Evolutionary conservation across 2,113 vertebrate genomes (phyloP).

Genomic region (Phrynosoma blainvillii): DNA sequence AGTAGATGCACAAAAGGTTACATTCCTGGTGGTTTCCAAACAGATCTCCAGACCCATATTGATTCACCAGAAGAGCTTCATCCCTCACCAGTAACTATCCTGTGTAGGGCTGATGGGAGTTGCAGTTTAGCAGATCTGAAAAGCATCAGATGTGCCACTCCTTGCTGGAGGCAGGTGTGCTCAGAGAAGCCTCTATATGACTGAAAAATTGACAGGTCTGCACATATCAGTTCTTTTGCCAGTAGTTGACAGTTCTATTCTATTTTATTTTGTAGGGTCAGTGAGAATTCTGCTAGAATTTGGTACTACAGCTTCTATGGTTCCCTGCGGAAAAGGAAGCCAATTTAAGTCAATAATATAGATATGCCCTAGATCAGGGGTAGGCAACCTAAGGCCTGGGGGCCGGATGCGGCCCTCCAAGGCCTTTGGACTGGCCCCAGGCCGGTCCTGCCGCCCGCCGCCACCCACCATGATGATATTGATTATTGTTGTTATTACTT

Average conservation of each 20-base stretch:
- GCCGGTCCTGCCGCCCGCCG: no score
- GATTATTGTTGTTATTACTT: no score
- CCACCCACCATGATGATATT: no score
- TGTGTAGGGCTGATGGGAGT: no score
- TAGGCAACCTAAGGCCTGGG: no score
- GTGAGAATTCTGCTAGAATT: not conserved
- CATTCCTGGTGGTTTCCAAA: no score
- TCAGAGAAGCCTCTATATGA: not conserved
- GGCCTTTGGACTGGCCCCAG: no score
- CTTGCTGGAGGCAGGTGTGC: not conserved
- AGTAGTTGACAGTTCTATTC: not conserved
- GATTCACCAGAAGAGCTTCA: no score
- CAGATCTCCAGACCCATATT: no score
- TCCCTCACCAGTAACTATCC: no score
- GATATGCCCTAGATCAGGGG: not conserved
- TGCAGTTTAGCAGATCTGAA: not conserved
- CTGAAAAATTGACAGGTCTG: not conserved
- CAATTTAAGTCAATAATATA: not conserved
- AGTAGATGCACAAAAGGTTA: no score
- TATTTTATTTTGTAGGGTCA: not conserved
- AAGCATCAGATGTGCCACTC: not conserved
- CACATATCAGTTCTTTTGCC: not conserved
- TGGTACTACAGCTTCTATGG: not conserved
- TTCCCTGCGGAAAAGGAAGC: not conserved
- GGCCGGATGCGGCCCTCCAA: no score